Conservation (phyloP, 2,888 invertebrate genomes). For the Heliconius ethilla region DNA sequence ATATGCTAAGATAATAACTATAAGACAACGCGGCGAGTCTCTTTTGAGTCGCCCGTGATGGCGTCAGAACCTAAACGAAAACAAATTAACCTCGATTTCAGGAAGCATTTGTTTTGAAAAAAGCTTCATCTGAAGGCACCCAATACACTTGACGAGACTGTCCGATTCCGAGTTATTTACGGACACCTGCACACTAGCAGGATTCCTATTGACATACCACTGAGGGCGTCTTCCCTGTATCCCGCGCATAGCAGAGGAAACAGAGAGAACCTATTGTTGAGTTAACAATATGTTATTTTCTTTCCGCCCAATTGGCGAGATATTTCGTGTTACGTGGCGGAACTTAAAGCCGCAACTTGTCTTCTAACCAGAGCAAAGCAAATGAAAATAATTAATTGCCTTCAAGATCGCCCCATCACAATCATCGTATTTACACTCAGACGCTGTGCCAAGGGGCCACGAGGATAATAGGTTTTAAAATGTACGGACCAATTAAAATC, state of each 20-base stretch:
- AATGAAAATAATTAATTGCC: neutral
- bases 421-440: neutral
- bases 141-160: constrained; percentile 36
- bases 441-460: neutral
- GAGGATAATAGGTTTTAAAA: too few species aligned
- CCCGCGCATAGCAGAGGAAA: neutral
- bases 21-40: neutral
- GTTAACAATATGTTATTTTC: too few species aligned
- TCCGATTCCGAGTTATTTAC: constrained; percentile 37
- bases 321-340: neutral
- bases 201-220: constrained; percentile 1
- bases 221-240: too few species aligned
- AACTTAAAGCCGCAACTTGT: neutral
- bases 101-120: constrained; percentile 28
- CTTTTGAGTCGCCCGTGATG: neutral
- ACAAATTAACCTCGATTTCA: constrained; percentile 32
- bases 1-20: neutral
- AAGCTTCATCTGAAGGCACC: constrained; percentile 18
- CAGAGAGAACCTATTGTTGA: neutral
- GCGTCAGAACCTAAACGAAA: constrained; percentile 4
- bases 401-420: neutral
- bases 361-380: neutral
- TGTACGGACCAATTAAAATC: too few species aligned
- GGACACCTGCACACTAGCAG: neutral
- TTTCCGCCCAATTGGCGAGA: neutral